Conservation (phyloP, 2,888 invertebrate species). For the Phyllotreta cruciferae region DNA sequence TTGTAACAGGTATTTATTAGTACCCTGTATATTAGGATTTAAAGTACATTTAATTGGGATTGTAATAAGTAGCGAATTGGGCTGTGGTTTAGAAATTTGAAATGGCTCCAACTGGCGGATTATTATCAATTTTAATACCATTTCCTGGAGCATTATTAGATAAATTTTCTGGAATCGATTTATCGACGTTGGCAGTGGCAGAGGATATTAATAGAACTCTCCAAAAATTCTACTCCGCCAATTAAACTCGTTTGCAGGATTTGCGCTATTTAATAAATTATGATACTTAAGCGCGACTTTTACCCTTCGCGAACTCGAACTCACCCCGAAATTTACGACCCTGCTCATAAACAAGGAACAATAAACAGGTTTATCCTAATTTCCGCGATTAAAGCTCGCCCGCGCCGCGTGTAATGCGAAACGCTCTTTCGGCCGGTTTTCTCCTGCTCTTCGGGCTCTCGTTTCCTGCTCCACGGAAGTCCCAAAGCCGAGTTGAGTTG, state of each 20-base stretch:
- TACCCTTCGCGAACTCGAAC: no score
- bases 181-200: not conserved
- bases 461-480: not conserved
- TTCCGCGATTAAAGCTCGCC: constrained; percentile 9
- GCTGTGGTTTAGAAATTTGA: not conserved
- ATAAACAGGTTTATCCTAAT: not conserved
- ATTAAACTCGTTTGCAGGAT: no score
- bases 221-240: no score
- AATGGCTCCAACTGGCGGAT: not conserved
- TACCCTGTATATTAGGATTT: no score
- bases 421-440: no score
- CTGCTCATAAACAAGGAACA: no score
- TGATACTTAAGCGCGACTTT: no score
- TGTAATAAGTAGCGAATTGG: not conserved
- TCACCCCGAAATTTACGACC: no score
- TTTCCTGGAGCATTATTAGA: constrained; percentile 5
- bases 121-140: constrained; percentile 9
- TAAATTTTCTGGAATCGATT: not conserved
- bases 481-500: not conserved
- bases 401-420: not conserved
- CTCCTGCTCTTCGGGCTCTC: not conserved
- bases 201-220: no score
- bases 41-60: not conserved
- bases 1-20: no score
- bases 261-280: no score